phyloP scores from a whole-genome alignment of 2,888 invertebrate species.

The Pyrrhia umbra region DNA sequence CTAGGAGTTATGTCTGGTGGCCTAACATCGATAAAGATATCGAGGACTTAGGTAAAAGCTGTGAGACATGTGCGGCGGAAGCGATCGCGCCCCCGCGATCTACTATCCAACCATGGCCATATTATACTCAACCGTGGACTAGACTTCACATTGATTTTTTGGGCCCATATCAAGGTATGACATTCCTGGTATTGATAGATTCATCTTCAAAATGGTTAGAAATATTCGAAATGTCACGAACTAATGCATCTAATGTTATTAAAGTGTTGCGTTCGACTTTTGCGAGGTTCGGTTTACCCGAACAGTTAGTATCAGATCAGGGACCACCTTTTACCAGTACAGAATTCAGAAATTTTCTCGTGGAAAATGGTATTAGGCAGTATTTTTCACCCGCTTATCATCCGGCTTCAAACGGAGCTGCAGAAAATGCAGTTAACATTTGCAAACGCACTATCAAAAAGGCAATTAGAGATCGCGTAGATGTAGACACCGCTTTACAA shows the following conservation, averaged over 20 bases:
- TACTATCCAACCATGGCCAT: neutral
- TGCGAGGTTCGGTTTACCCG: neutral
- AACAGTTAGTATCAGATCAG: neutral
- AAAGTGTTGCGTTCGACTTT: neutral
- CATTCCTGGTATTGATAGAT: slow-evolving; percentile 8
- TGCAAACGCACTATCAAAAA: neutral
- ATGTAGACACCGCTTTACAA: too few species aligned
- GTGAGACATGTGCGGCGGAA: too few species aligned
- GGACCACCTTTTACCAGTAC: neutral
- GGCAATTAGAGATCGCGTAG: too few species aligned
- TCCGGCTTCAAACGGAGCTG: neutral
- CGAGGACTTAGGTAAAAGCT: too few species aligned
- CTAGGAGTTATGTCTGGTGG: slow-evolving; percentile 14
- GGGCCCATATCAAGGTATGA: too few species aligned
- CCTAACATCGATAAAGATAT: slow-evolving; percentile 6
- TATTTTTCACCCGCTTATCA: neutral
- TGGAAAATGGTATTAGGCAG: neutral
- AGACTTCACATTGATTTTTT: slow-evolving; percentile 5
- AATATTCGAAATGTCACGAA: slow-evolving; percentile 1
- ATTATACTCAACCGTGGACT: neutral
- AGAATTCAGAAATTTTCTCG: neutral
- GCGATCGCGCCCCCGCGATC: neutral
- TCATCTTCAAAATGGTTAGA: slow-evolving; percentile 16
- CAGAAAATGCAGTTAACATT: neutral
- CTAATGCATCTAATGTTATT: neutral